Base-by-base conservation (phyloP, 2,797 vertebrate genomes). In the Sciurus carolinensis region DNA sequence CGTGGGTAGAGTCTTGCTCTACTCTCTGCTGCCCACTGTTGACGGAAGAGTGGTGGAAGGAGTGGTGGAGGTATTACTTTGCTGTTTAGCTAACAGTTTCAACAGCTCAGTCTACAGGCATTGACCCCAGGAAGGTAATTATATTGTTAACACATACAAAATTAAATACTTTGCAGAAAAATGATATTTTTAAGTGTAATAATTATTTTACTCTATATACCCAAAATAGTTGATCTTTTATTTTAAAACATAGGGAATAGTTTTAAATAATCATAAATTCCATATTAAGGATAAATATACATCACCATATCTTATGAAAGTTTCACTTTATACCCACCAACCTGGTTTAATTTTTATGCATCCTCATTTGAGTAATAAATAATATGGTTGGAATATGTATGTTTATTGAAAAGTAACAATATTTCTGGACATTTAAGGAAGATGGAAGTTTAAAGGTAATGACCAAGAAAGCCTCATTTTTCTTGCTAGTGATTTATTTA, bases 161-260 rank as follows among this genome's bases (percentile, higher is more conserved):
- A 82, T 30, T 15, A 81, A 94, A 1, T 95, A 94, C 95, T 86
- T 95, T 88, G 6, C 50, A 81, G 39, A 5, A 42, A 95, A 92
- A 90, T 75, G n/a, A 50, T 50, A 57, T 1, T 28, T 39, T 95
- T 94, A 91, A n/a, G 50, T 52, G 52, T 33, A 97, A 95, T 44
- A n/a, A 93, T 88, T 77, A 73, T 90, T 92, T 54, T 17, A 82
- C 90, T 3, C 18, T 57, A 2, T 12, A 50, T 82, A 17, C 12
- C 50, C 10, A 52, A 1, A 79, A 76, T 39, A 75, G 13, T 52
- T 59, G 39, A 67, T 13, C 22, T 92, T 59, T 84, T 83, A 62
- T 64, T 95, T 87, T 59, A 77, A 80, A 91, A 64, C 7, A 39
- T 67, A 59, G 9, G 22, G 57, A 85, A 67, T 67, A 50, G 7